These are phyloP conservation scores for Pogoniulus pusillus DNA, from an alignment of 2,797 vertebrate genomes.

Conservation along the genomic window DNA sequence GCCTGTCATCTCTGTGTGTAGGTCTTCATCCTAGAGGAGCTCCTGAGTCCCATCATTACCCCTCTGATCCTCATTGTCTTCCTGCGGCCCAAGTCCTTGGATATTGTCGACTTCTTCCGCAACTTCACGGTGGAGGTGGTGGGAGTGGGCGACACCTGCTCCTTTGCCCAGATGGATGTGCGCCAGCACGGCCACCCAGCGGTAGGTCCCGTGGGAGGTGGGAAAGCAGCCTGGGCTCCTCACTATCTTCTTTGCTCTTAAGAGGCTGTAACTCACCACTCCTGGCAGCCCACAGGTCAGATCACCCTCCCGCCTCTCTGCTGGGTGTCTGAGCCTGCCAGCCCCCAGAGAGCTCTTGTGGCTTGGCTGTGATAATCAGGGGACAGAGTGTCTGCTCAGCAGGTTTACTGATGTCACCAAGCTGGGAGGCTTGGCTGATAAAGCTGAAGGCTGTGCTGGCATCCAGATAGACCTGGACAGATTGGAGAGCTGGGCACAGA, in stretches of 20 bases:
- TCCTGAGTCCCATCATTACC: constrained; percentile 94
- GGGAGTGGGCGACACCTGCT: constrained; percentile 95
- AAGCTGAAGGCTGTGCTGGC: too few relatives aligned
- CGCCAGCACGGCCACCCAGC: constrained; percentile 94
- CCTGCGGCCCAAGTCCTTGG: constrained; percentile 92
- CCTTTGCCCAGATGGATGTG: constrained; percentile 99
- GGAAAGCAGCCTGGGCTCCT: neutral
- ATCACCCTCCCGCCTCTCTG: neutral
- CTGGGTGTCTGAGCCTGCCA: neutral
- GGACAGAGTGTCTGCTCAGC: too few relatives aligned
- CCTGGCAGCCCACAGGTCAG: neutral
- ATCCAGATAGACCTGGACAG: too few relatives aligned
- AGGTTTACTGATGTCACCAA: too few relatives aligned
- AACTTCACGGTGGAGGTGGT: constrained; percentile 98
- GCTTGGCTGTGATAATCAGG: neutral
- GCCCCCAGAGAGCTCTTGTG: neutral
- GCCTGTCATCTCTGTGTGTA: constrained; percentile 53
- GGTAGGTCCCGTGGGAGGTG: neutral
- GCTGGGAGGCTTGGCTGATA: too few relatives aligned
- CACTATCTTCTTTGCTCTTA: neutral
- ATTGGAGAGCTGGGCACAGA: too few relatives aligned
- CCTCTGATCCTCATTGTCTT: constrained; percentile 95
- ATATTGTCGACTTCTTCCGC: constrained; percentile 98
- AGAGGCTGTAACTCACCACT: neutral
- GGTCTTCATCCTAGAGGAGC: constrained; percentile 96